A percentile compares a stretch with the other conserved stretches of the same genome.
Conservation (phyloP, 2,888 invertebrate genomes). For the Pyralis farinalis region DNA sequence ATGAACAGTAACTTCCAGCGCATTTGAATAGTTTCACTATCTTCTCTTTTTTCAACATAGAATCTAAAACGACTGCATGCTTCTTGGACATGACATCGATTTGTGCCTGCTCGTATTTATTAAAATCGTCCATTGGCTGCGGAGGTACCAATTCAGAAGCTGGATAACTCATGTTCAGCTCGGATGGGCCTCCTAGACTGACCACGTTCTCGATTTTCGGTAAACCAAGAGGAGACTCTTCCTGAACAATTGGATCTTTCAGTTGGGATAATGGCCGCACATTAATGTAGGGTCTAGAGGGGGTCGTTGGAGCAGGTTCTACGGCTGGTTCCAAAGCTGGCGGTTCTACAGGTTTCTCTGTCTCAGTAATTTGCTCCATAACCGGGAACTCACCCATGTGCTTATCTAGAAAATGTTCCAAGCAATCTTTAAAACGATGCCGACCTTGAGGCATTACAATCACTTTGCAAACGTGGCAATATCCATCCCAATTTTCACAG, state of each 20-base stretch:
- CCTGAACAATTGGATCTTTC: conserved; percentile 14
- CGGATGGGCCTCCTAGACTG: conserved; percentile 57
- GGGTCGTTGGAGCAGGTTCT: conserved; percentile 11
- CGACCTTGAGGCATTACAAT: conserved; percentile 61
- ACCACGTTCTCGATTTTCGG: conserved; percentile 78
- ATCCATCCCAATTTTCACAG: conserved; percentile 77
- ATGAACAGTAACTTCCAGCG: conserved; percentile 64
- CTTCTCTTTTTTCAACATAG: conserved; percentile 69
- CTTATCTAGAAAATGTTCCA: conserved; percentile 62
- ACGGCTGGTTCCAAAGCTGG: conserved; percentile 5
- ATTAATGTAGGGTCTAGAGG: conserved; percentile 42
- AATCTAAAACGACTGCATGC: conserved; percentile 59
- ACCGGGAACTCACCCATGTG: conserved; percentile 66
- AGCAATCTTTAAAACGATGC: conserved; percentile 55
- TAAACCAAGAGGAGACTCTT: conserved; percentile 26
- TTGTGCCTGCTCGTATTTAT: conserved; percentile 56
- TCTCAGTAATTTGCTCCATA: conserved; percentile 28
- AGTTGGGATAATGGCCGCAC: conserved; percentile 64
- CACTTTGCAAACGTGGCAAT: conserved; percentile 73
- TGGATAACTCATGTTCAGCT: conserved; percentile 17
- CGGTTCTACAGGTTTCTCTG: conserved; percentile 13
- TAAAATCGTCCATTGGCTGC: conserved; percentile 22
- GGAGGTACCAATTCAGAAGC: conserved; percentile 25
- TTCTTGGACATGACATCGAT: conserved; percentile 54
- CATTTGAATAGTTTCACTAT: conserved; percentile 68